Evolutionary conservation across 2,888 invertebrate species (phyloP), one percentile per base, ranked within the genome.

Genomic region (Pollenia griseotomentosa): DNA sequence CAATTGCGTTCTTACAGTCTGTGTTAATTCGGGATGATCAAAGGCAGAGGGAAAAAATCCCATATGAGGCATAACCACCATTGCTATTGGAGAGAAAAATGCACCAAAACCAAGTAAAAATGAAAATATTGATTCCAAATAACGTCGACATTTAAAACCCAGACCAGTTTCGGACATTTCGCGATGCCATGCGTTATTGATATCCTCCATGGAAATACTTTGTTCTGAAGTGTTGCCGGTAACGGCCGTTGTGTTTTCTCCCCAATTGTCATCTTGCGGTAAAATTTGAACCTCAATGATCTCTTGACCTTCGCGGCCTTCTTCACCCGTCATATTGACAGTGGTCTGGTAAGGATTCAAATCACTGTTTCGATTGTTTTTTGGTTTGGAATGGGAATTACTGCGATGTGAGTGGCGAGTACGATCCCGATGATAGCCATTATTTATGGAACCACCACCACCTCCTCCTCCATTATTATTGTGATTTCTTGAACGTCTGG

Each of bases 211-310:
- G 0, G 98, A 98, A 90, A 97, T 97, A 5, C 98, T 99, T 90
- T 98, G 98, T 92, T 99, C 99, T 0, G 98, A 98, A 1, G 99
- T 99, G 91, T 98, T 98, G 11, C 98, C 99, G 0, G 99, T 99
- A 48, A 99, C 96, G 0, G 98, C 99, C 0, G 99, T 99, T 0
- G 99, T 99, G 91, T 98, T 99, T 93, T 99, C 99, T n/a, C 98
- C 98, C 99, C 99, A 99, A 93, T 98, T 98, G 91, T 99, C 99
- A 94, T 99, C 99, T 94, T 98, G 97, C 0, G 98, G 98, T 83
- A 99, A 94, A 89, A 99, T 98, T 94, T 99, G 98, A 53, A 99
- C 98, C 94, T 99, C 98, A 70, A 99, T 98, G 12, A 98, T 97
- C 94, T 98, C 98, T 92, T 97, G 97, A 0, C 97, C 97, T 88